Conservation (phyloP, 2,113 vertebrate genomes). For the Dascyllus trimaculatus region DNA sequence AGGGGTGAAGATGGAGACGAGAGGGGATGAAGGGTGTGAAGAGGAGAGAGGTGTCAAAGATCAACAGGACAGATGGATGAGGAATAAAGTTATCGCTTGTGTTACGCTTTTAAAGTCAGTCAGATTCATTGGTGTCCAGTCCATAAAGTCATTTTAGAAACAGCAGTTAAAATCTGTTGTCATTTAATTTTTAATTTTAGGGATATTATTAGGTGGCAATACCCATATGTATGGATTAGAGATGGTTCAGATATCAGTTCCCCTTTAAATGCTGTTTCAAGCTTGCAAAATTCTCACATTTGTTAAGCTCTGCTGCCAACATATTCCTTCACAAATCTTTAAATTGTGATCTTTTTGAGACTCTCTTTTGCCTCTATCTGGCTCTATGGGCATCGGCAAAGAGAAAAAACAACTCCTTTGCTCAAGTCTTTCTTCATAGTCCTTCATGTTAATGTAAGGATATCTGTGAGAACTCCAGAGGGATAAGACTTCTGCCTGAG, state of each 20-base stretch:
- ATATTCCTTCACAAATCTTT: neutral
- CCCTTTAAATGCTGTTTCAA: neutral
- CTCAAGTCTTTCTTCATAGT: too few relatives aligned
- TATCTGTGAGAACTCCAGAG: too few relatives aligned
- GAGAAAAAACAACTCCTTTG: too few relatives aligned
- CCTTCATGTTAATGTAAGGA: neutral
- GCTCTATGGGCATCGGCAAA: neutral
- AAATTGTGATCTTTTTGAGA: too few relatives aligned
- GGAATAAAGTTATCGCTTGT: neutral
- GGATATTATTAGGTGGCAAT: neutral
- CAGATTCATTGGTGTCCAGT: neutral
- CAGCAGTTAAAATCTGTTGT: neutral
- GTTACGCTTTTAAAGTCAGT: neutral
- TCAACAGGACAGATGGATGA: slow-evolving; percentile 37
- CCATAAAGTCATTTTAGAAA: neutral
- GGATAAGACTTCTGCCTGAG: too few relatives aligned
- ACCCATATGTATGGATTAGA: neutral
- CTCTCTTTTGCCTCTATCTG: neutral
- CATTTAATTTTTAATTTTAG: neutral
- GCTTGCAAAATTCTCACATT: neutral
- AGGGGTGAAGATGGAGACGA: slow-evolving; percentile 39
- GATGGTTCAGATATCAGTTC: neutral
- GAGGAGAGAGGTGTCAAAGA: slow-evolving; percentile 56
- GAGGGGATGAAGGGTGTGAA: slow-evolving; percentile 2
- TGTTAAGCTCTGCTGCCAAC: neutral